Percentiles rank a stretch among this genome's conserved stretches.
phyloP scores from a whole-genome alignment of 2,113 vertebrate genomes.

The Trachemys scripta region DNA sequence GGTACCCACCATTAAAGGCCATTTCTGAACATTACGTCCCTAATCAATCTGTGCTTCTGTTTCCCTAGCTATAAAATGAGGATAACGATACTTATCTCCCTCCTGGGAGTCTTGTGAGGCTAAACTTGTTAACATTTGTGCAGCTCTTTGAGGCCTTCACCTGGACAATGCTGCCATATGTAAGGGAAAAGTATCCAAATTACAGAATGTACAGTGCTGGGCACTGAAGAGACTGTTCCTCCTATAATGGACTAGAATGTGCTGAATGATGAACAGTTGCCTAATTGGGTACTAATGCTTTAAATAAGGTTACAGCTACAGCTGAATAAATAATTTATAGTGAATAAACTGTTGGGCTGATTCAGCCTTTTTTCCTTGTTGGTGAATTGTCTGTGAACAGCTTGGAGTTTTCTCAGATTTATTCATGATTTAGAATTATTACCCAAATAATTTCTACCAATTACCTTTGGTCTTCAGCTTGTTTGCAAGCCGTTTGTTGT shows the following conservation, averaged over 20 bases:
- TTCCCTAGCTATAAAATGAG: background rate
- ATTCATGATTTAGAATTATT: slow-evolving; percentile 75
- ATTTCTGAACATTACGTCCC: background rate
- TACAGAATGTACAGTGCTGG: slow-evolving; percentile 32
- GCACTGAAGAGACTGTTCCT: background rate
- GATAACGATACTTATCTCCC: background rate
- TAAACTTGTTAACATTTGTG: background rate
- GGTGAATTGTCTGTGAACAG: slow-evolving; percentile 65
- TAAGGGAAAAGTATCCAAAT: background rate
- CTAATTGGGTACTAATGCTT: slow-evolving; percentile 69
- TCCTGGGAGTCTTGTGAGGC: background rate
- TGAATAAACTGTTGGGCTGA: slow-evolving; percentile 62
- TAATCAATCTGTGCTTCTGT: background rate
- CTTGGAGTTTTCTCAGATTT: slow-evolving; percentile 53
- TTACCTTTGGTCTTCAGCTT: slow-evolving; percentile 50
- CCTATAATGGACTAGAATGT: slow-evolving; percentile 44
- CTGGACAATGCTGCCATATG: background rate
- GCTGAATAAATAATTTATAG: slow-evolving; percentile 70
- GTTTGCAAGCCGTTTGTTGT: slow-evolving; percentile 38
- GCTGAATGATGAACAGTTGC: slow-evolving; percentile 59
- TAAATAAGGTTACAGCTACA: slow-evolving; percentile 63
- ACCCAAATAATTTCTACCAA: slow-evolving; percentile 59
- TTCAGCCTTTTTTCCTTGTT: slow-evolving; percentile 51
- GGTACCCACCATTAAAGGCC: background rate
- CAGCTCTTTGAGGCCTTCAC: background rate